Evolutionary conservation across 2,888 invertebrate species (phyloP), one percentile per base, ranked within the genome.

Genomic region (Cryptophagus acutangulus): DNA sequence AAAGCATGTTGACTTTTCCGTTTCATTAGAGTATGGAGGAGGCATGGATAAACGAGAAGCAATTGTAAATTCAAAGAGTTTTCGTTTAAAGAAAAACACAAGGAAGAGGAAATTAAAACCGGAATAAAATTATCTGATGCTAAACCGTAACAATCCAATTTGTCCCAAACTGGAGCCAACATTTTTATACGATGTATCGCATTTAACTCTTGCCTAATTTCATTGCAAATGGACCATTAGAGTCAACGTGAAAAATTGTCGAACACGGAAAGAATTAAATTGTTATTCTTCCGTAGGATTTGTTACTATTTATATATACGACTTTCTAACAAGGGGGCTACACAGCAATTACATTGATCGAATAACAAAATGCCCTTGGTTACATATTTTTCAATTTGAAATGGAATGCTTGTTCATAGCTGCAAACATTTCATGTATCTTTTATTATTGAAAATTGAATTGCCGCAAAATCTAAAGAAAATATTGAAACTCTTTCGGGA

Each of bases 401-500:
- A 15, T 31, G 26, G 34, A 18, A 44, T 37, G 26, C 37, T 31
- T 26, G 34, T 38, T 34, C 36, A n/a, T n/a, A 38, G 28, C 38
- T 33, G 43, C 45, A 48, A n/a, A 36, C 47, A 47, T 51, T 54
- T 51, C 56, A 52, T 53, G 51, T 52, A 55, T 52, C 45, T 54
- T 53, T 53, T 51, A 55, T 54, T 48, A 52, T 49, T 35, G 47
- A 46, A 52, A 54, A 57, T 55, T 54, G 54, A 51, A 52, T 55
- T 55, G 51, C 41, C 38, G 33, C 42, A 45, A 50, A 54, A 53
- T 53, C 52, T 53, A 51, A 55, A 52, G 52, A 52, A 54, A 55
- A 53, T 53, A 54, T 54, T 52, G 49, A 43, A 52, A 46, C 46
- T 38, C 47, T 47, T 48, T 36, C 17, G 53, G 49, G 52, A 41